phyloP scores from a whole-genome alignment of 2,113 vertebrate species.

The Paedocypris sp. region DNA sequence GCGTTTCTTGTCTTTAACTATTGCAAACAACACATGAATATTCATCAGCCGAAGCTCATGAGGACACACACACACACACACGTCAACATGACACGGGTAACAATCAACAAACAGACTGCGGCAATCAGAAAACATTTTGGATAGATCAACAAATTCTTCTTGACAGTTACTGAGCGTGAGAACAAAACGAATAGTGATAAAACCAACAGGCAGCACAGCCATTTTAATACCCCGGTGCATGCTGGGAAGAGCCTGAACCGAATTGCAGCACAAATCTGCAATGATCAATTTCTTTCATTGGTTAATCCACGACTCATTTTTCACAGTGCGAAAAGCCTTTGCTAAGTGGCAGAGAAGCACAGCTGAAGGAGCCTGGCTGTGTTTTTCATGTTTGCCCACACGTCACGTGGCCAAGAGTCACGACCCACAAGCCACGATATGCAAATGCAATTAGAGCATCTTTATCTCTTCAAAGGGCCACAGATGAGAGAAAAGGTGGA shows the following conservation, averaged over 20 bases:
- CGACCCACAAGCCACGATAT: constrained; percentile 33
- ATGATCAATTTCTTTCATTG: neutral
- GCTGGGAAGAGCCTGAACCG: neutral
- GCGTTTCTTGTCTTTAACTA: no score
- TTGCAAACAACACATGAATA: no score
- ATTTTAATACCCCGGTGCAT: neutral
- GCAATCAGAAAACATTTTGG: no score
- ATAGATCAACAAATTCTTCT: no score
- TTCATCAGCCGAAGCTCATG: no score
- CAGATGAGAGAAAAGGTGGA: constrained; percentile 36
- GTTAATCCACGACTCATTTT: neutral
- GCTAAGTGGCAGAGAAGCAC: neutral
- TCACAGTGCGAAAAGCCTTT: neutral
- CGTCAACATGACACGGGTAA: no score
- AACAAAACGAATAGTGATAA: no score
- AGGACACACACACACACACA: no score
- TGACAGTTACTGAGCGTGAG: no score
- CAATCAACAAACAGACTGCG: no score
- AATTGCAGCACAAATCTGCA: neutral
- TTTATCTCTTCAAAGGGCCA: constrained; percentile 55
- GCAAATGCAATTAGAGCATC: constrained; percentile 57
- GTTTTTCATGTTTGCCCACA: constrained; percentile 26
- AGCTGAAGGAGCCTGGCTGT: constrained; percentile 4
- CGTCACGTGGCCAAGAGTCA: constrained; percentile 20
- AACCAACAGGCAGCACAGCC: neutral